Evolutionary conservation across 2,113 vertebrate species (phyloP).

Genomic region (Calonectris borealis): DNA sequence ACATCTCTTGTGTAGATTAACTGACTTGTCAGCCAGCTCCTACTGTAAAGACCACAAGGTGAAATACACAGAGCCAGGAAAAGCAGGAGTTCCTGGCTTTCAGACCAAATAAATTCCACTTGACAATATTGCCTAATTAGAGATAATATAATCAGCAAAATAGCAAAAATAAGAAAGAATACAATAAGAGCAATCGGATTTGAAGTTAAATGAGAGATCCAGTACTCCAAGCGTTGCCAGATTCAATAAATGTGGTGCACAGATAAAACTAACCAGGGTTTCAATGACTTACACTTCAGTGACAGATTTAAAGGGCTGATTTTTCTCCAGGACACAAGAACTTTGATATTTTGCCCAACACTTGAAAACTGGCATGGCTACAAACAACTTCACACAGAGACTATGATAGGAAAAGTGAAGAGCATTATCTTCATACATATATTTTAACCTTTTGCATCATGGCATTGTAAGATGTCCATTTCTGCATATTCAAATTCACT

Average conservation of each 20-base stretch:
- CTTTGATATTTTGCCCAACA: not conserved
- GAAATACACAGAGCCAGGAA: not conserved
- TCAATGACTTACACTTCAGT: not conserved
- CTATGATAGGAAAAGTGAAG: not conserved
- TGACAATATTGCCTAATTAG: not conserved
- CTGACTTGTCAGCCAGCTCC: slow-evolving; percentile 30
- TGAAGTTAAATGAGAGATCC: not conserved
- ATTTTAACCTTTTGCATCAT: not conserved
- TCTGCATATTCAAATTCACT: not conserved
- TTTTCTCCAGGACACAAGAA: not conserved
- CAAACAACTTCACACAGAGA: not conserved
- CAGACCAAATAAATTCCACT: not conserved
- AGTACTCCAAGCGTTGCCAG: not conserved
- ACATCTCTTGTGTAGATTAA: slow-evolving; percentile 22
- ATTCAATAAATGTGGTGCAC: not conserved
- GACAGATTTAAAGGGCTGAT: not conserved
- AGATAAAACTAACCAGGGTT: not conserved
- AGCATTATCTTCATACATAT: not conserved
- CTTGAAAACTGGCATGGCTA: not conserved
- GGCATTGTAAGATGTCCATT: not conserved
- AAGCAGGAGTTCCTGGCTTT: slow-evolving; percentile 6
- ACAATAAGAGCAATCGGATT: not conserved
- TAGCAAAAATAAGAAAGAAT: not conserved
- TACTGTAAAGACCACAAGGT: slow-evolving; percentile 32
- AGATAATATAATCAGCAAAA: slow-evolving; percentile 1